Evolutionary conservation across 2,888 invertebrate species (phyloP).

Genomic region (Hecatera dysodea): DNA sequence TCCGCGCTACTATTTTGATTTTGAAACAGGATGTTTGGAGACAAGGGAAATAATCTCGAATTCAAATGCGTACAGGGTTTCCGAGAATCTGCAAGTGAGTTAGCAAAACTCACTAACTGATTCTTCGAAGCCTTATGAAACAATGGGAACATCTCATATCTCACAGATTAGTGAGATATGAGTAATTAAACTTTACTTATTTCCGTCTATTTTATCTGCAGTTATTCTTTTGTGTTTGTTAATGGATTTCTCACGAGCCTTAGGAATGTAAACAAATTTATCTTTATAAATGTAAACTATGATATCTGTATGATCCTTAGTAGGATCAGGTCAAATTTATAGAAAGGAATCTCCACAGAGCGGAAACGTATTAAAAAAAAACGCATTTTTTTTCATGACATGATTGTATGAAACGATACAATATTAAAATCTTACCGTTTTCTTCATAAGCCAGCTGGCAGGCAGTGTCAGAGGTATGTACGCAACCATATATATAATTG

Average conservation of each 20-base stretch:
- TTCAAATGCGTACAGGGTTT: not conserved
- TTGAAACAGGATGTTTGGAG: not conserved
- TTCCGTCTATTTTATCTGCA: slow-evolving; percentile 15
- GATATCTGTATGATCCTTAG: not conserved
- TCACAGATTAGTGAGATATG: slow-evolving; percentile 26
- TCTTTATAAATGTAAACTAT: slow-evolving; percentile 5
- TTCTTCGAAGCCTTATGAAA: not conserved
- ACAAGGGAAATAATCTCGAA: not conserved
- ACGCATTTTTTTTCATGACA: no score
- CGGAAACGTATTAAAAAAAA: no score
- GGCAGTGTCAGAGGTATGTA: not conserved
- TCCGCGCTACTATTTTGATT: not conserved
- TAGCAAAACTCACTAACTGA: not conserved
- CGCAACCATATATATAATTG: not conserved
- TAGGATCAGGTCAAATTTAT: no score
- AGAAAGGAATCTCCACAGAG: no score
- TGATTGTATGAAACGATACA: no score
- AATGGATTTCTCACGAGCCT: not conserved
- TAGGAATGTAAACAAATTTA: not conserved
- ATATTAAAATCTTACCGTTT: not conserved
- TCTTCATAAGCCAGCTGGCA: not conserved
- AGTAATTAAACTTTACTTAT: slow-evolving; percentile 25
- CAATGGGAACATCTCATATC: no score
- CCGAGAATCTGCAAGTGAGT: not conserved
- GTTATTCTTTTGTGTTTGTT: slow-evolving; percentile 20